Evolutionary conservation across 2,797 vertebrate genomes (phyloP), one percentile per base, ranked within the genome.

Genomic region (Manis crassicaudata): DNA sequence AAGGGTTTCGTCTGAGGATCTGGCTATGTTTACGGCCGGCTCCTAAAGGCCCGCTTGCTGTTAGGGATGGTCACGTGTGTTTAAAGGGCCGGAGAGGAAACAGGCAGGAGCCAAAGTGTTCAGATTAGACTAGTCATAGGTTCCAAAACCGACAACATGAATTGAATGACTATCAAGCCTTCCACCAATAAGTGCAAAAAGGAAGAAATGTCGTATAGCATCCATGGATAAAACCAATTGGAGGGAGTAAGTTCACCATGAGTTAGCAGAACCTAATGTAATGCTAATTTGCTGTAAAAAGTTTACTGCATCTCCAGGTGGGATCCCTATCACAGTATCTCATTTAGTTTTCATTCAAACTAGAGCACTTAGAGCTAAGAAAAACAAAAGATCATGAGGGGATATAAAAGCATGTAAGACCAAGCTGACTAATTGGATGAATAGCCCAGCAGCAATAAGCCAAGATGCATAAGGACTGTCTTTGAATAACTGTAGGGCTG

Each of bases 311-410:
- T 67, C 12, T 90, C 62, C 46, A 72, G 23, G 40, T 73, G 23
- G n/a, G 23, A 23, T 75, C 40, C 20, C 43, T 79, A 32, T 18
- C 68, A 32, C 23, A 92, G 7, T 35, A 62, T 68, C 43, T 91
- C n/a, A 52, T 60, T 86, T 60, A 75, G 81, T 87, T 93, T 75
- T 62, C 65, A 32, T 85, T 92, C 75, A 73, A 82, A 37, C 56
- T 60, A 77, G 56, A 90, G 56, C 5, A 21, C 9, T 54, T 79
- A 29, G 29, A 87, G 20, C 76, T 75, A 73, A 73, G 72, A 62
- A 62, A 73, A 70, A 62, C 21, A 68, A 80, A 86, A 40, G 52
- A 25, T 89, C 23, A 14, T 25, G 37, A 62, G 17, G 60, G 37
- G 63, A 84, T 40, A 6, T 90, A 60, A 84, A 79, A 90, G 56